Evolutionary conservation across 2,797 vertebrate genomes (phyloP).

Genomic region (Anguilla obscura): DNA sequence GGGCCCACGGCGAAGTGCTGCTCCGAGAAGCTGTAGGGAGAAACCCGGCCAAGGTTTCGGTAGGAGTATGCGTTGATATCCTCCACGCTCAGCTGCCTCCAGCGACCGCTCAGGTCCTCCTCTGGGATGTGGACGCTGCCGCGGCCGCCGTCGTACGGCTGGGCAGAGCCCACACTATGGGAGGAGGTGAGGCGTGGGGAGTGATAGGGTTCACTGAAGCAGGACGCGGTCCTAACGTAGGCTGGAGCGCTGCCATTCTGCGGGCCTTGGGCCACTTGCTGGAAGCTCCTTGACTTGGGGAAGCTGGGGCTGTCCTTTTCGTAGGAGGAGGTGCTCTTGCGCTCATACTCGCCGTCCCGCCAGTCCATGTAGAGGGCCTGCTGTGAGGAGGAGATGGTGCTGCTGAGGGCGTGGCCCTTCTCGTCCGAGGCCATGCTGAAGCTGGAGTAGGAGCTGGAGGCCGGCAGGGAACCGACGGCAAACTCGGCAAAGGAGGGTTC

Average conservation of each 20-base stretch:
- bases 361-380: conserved; percentile 85
- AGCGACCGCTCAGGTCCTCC: conserved; percentile 79
- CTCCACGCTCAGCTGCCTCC: conserved; percentile 88
- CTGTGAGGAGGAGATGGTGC: conserved; percentile 87
- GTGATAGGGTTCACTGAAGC: conserved; percentile 82
- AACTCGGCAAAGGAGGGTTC: conserved; percentile 79
- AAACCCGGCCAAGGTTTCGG: conserved; percentile 70
- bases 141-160: conserved; percentile 69
- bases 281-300: conserved; percentile 77
- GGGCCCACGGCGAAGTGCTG: conserved; percentile 79
- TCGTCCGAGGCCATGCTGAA: conserved; percentile 89
- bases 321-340: conserved; percentile 75
- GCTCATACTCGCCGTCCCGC: conserved; percentile 80
- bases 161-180: conserved; percentile 76
- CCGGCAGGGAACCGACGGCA: conserved; percentile 74
- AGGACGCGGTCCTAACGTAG: conserved; percentile 80
- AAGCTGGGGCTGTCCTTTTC: conserved; percentile 78
- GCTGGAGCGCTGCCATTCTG: conserved; percentile 74
- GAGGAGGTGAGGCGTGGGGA: conserved; percentile 77
- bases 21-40: conserved; percentile 85
- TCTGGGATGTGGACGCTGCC: conserved; percentile 66
- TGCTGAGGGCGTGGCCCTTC: conserved; percentile 77
- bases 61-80: conserved; percentile 85
- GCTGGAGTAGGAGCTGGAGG: conserved; percentile 92
- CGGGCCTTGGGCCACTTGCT: conserved; percentile 75